Base-by-base conservation (phyloP, 2,888 invertebrate genomes). In the Pseudeuparius sepicola region DNA sequence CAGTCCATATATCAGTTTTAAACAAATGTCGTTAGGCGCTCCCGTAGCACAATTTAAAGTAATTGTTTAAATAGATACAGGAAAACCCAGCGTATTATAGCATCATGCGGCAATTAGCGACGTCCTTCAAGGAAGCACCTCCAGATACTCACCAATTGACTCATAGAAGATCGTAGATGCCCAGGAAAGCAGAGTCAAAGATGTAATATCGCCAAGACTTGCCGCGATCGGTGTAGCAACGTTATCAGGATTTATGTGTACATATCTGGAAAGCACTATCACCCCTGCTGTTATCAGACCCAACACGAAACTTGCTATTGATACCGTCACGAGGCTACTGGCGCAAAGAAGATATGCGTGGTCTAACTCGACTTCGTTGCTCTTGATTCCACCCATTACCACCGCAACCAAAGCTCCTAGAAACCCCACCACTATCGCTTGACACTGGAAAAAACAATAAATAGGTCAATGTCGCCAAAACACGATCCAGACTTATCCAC, bases 211-310 rank as follows among this genome's bases (percentile, higher is more conserved):
- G 9, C 84, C 84, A 30, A 84, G 65, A 55, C 78, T 78, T n/a
- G 83, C 82, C 11, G 84, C 84, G 39, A 85, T 77, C 4, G 85
- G 84, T 2, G 83, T 82, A 6, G 82, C 82, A 10, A 84, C 75
- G 59, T 85, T 84, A 59, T 84, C 84, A 7, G 84, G 83, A 57
- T 85, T 82, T 43, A 83, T 73, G 50, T 76, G 70, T 46, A 73
- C 70, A 56, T 72, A 70, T 31, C 77, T 70, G 2, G 82, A 79
- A 39, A 75, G 59, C 14, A 83, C 65, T 39, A 85, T 76, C 14
- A 85, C 82, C 26, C 70, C 71, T 11, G 79, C 74, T 61, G 84
- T 85, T 38, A 83, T 70, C 28, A 75, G 51, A 36, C 77, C 80
- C 43, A 84, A 63, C 18, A 80, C 69, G 49, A 83, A 73, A 50